Evolutionary conservation across 1,140 invertebrate species (phyloP), one percentile per base, ranked within the genome.

Genomic region (Spodoptera litura): DNA sequence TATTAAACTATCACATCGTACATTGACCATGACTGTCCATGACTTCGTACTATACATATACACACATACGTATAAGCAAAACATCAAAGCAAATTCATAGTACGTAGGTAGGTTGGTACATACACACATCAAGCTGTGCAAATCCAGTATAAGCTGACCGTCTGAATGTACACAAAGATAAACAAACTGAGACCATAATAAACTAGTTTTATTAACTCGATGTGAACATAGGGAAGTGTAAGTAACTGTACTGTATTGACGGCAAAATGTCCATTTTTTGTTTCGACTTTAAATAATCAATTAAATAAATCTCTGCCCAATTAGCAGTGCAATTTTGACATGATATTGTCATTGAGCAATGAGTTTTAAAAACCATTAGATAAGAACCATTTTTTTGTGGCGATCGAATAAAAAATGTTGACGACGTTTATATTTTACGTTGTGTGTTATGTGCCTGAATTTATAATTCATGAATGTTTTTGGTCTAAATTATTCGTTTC

Each of bases 21-120:
- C 85, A 80, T 84, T 90, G 87, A 87, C 85, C 88, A 87, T 88
- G 85, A 88, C 82, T 83, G 82, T 31, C 86, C 84, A 75, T 88
- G 85, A 89, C 84, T 86, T 81, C 79, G 13, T 31, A 8, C 58
- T 31, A 51, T 59, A 74, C 58, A 59, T 44, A 44, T 13, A 15
- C 27, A 49, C 52, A 64, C 44, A 49, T 55, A 58, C 12, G 59
- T 27, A 72, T 64, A 38, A 68, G 68, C 66, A 62, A 74, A 73
- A 70, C 20, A 56, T 56, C 38, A 44, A 44, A 44, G 38, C 38
- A 44, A 44, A 44, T 8, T 44, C 38, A 44, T 44, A 44, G 38
- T 44, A 44, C 38, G 38, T 44, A 44, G 38, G 38, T 44, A 38
- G 35, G 35, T 1, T 38, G 35, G 4, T 38, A 20, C 20, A 1